A percentile compares a stretch with the other conserved stretches of the same genome.
phyloP scores from a whole-genome alignment of 2,113 vertebrate genomes.

The Azemiops feae region DNA sequence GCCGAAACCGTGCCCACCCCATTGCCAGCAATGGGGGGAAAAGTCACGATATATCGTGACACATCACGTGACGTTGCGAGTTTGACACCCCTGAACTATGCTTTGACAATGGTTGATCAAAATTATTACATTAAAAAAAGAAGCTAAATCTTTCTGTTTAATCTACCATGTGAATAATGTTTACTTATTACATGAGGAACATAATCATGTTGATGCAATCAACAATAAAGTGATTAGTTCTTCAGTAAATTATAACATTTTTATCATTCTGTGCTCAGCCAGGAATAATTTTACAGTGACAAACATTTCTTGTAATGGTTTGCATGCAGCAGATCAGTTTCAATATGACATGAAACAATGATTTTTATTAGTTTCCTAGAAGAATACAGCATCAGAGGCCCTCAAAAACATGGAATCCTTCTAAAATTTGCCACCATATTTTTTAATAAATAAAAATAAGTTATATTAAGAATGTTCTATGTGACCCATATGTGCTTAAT shows the following conservation, averaged over 20 bases:
- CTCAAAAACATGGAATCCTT: neutral
- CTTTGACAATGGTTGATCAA: conserved; percentile 50
- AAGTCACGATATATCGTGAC: too few species aligned
- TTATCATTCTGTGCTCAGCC: neutral
- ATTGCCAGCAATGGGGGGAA: too few species aligned
- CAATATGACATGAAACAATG: neutral
- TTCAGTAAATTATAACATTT: neutral
- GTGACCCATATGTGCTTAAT: neutral
- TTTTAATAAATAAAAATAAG: neutral
- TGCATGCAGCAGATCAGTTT: neutral
- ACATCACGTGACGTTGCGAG: too few species aligned
- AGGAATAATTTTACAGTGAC: neutral
- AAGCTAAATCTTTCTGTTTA: neutral
- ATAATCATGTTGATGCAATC: conserved; percentile 30
- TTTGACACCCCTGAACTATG: conserved; percentile 31
- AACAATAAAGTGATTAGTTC: neutral
- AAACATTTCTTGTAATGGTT: neutral
- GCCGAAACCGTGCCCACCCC: too few species aligned
- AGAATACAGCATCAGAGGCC: neutral
- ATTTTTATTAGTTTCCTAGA: neutral
- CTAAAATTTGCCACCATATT: neutral
- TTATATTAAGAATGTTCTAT: neutral
- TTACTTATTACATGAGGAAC: conserved; percentile 24
- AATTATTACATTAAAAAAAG: conserved; percentile 34
- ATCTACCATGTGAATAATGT: neutral